A percentile compares a stretch with the other conserved stretches of the same genome.
Conservation (phyloP, 2,113 vertebrate species). For the Lagenorhynchus albirostris region DNA sequence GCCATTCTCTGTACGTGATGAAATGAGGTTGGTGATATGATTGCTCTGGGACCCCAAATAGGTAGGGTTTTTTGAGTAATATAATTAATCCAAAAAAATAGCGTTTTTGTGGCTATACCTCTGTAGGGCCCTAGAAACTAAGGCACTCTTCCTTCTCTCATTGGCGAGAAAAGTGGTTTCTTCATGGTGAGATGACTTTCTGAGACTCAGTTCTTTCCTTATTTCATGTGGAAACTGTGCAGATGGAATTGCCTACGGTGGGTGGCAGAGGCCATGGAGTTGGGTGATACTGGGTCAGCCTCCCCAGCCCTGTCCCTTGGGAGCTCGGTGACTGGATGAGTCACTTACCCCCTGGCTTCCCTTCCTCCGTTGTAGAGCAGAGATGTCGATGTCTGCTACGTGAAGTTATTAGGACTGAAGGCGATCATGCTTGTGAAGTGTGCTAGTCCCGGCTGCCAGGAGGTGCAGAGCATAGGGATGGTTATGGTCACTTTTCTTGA, state of each 20-base stretch:
- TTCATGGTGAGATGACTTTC: not conserved
- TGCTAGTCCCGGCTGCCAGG: not conserved
- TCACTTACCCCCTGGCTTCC: not conserved
- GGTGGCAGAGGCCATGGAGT: not conserved
- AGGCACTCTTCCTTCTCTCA: not conserved
- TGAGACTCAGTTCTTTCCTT: not conserved
- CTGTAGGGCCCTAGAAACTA: not conserved
- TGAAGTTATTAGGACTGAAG: not conserved
- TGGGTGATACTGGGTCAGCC: not conserved
- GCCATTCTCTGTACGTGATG: not conserved
- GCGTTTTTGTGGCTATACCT: not conserved
- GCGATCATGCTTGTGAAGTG: fast-evolving
- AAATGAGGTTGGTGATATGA: not conserved
- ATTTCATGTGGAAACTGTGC: not conserved
- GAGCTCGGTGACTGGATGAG: not conserved
- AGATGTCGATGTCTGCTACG: fast-evolving
- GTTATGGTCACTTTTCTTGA: not conserved
- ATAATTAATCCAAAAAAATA: not conserved
- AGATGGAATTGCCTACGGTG: fast-evolving
- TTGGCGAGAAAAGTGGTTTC: not conserved
- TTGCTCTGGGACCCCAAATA: not conserved
- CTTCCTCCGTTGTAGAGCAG: not conserved
- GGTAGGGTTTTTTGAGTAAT: not conserved
- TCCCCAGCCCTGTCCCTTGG: not conserved
- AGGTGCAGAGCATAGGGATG: not conserved